A percentile compares a stretch with the other conserved stretches of the same genome.
phyloP scores from a whole-genome alignment of 2,888 invertebrate genomes.

The Itoplectis maculator region DNA sequence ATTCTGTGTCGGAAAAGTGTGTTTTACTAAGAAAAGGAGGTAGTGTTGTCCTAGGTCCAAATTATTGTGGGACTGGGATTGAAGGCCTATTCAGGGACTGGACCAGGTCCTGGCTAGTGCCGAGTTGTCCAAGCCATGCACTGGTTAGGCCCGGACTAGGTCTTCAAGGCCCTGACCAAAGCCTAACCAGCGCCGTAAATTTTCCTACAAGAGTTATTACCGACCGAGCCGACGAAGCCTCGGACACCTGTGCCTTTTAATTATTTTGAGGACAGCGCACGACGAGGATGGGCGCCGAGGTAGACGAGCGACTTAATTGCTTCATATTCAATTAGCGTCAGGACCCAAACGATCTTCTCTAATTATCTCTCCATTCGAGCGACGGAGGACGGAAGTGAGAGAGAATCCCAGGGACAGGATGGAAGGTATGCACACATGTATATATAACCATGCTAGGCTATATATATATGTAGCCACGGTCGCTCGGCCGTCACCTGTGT shows the following conservation, averaged over 20 bases:
- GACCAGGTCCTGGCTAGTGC: no score
- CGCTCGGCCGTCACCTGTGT: conserved; percentile 17
- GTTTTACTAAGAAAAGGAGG: no score
- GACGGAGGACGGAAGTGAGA: conserved; percentile 51
- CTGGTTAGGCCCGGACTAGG: no score
- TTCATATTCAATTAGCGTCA: conserved; percentile 72
- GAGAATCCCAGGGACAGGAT: conserved; percentile 28
- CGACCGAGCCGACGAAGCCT: conserved; percentile 30
- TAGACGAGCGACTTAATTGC: conserved; percentile 68
- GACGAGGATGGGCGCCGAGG: conserved; percentile 27
- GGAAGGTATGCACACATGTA: conserved; percentile 11
- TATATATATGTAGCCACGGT: neutral
- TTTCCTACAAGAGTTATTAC: conserved; percentile 2
- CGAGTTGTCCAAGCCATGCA: no score
- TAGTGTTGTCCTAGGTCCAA: no score
- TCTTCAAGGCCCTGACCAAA: no score
- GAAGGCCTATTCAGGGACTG: no score
- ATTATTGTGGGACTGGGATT: no score
- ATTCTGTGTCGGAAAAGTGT: no score
- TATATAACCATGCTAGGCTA: neutral
- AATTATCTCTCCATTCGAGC: conserved; percentile 69
- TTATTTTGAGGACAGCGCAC: conserved; percentile 67
- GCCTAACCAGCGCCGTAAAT: no score
- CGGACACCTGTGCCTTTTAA: conserved; percentile 70
- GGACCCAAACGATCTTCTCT: conserved; percentile 71